Evolutionary conservation across 2,888 invertebrate species (phyloP), one percentile per base, ranked within the genome.

Genomic region (Lordiphosa fenestrarum): DNA sequence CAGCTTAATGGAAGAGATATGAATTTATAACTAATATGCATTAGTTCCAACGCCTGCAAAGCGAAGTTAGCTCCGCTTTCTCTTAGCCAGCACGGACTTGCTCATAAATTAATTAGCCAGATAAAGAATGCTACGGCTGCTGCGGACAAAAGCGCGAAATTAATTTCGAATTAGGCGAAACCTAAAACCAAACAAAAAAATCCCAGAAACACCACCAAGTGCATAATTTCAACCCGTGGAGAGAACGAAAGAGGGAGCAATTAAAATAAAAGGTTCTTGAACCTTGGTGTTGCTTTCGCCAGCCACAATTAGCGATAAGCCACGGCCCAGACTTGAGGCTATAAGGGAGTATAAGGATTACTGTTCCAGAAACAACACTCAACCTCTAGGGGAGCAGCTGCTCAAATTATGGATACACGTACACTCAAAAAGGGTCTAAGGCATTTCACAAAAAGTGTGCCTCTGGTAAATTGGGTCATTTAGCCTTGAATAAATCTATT

Each of bases 61-160:
- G 6, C 30, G 10, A 9, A 9, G 30, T 30, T 10, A 3, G 30
- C 30, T 9, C 25, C 7, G 7, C 25, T 6, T 2, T 25, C 30
- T n/a, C 40, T 21, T 13, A 10, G 33, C 23, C 38, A 10, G 23
- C 51, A 39, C 53, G 44, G 47, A 48, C 46, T 55, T 56, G 49
- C 58, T 61, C 76, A 76, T 82, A 80, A 82, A 81, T 81, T 78
- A 81, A 81, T 81, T 78, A 81, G 66, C 58, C 64, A 64, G 66
- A 69, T 65, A 68, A 69, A 66, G 62, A 66, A 66, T 61, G 49
- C 61, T 44, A 50, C 41, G 46, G 33, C 7, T 38, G 38, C 15
- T 30, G 30, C 59, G 61, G 69, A 69, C 62, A 66, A 69, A 71
- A 60, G 53, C 56, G 15, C 49, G 36, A 73, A 78, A 78, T 80